Percentiles rank a stretch among this genome's conserved stretches.
Conservation (phyloP, 2,888 invertebrate species). For the Chorisops tibialis region DNA sequence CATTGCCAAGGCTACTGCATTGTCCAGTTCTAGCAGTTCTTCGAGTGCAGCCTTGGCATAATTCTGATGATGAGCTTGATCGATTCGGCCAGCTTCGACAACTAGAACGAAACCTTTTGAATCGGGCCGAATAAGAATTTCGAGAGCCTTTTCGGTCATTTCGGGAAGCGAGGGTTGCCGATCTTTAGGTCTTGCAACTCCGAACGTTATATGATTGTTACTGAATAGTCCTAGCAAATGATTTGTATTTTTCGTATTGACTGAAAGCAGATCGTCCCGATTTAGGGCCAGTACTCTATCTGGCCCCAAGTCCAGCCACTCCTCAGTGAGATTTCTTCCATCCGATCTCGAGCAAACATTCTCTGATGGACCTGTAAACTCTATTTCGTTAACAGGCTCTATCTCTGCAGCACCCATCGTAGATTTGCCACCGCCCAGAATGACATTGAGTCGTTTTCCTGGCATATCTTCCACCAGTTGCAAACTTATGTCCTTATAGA, state of each 20-base stretch:
- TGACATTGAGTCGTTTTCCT: constrained; percentile 60
- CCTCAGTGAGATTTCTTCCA: constrained; percentile 56
- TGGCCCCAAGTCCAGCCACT: constrained; percentile 55
- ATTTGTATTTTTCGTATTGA: constrained; percentile 51
- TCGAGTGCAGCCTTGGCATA: constrained; percentile 59
- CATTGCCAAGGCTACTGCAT: constrained; percentile 59
- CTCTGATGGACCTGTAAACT: constrained; percentile 8
- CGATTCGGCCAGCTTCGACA: constrained; percentile 63
- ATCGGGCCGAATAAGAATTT: constrained; percentile 55
- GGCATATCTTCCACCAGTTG: constrained; percentile 62
- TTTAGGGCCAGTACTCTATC: constrained; percentile 53
- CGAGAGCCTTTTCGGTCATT: constrained; percentile 60
- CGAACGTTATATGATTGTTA: constrained; percentile 58
- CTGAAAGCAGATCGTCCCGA: constrained; percentile 47
- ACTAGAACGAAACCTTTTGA: constrained; percentile 59
- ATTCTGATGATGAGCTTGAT: constrained; percentile 64
- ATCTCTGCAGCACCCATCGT: constrained; percentile 55
- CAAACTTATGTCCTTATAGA: constrained; percentile 60
- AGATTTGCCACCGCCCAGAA: constrained; percentile 61
- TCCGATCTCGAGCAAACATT: constrained; percentile 52
- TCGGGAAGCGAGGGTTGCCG: constrained; percentile 57
- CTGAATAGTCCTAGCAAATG: constrained; percentile 58
- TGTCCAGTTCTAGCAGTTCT: constrained; percentile 63
- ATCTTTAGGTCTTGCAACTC: constrained; percentile 51
- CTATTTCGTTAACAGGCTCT: constrained; percentile 28